Evolutionary conservation across 1,140 invertebrate genomes (phyloP), one percentile per base, ranked within the genome.

Genomic region (Artemia franciscana): DNA sequence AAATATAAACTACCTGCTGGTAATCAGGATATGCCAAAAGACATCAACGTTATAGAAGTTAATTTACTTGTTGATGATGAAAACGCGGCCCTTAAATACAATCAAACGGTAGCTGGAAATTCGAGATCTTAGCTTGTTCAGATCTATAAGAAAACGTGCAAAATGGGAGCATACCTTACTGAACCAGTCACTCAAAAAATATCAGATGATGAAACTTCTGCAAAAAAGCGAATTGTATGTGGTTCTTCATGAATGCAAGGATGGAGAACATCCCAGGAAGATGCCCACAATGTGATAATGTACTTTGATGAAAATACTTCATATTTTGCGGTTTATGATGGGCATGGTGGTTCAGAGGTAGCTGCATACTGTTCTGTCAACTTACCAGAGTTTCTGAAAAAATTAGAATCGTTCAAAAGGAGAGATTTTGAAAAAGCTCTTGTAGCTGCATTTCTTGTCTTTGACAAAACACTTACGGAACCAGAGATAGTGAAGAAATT

Each of bases 271-370:
- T 39, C 30, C 7, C 30, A 39, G n/a, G 30, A 39, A n/a, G 30
- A 98, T 82, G 89, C 93, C 26, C 92, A 97, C 71, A 94, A 94
- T 73, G 85, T 84, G 67, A 82, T 90, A 65, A 74, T 91, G 63
- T 79, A 91, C 62, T 95, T 84, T 76, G 91, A 94, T 24, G n/a
- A n/a, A n/a, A n/a, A n/a, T n/a, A 80, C 82, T 58, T 85, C 88
- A 5, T 76, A 95, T 24, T 98, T 98, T 79, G 91, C 90, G 59
- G 93, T 98, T 0, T 98, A 95, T 73, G 94, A 98, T 79, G 94
- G 94, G 0, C 94, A 98, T 73, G 94, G 94, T 57, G 92, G 93
- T 66, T 82, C 84, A 28, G 93, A 97, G 76, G 92, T 98, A 9
- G 89, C 93, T 0, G 80, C 84, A 66, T 97, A 96, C 74, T 88